Percentiles rank a stretch among this genome's conserved stretches.
These are phyloP conservation scores for Himalopsyche kuldschensis DNA, from an alignment of 2,888 invertebrate genomes.

Conservation along the genomic window DNA sequence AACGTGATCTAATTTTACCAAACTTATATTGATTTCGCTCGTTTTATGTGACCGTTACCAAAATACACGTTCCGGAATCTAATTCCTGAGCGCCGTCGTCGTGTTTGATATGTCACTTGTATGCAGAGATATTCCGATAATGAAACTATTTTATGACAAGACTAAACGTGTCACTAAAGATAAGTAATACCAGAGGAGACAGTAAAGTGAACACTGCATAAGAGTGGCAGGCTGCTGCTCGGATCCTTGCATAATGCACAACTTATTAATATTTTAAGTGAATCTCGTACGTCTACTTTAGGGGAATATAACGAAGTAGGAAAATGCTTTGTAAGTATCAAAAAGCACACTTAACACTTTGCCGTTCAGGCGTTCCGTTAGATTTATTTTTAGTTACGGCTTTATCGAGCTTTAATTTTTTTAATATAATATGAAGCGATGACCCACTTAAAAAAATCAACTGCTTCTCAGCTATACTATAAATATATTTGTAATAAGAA, in stretches of 20 bases:
- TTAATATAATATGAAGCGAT: too few species aligned
- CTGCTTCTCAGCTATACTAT: too few species aligned
- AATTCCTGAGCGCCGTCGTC: background rate
- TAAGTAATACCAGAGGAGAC: constrained; percentile 12
- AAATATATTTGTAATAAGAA: too few species aligned
- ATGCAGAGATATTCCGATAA: constrained; percentile 6
- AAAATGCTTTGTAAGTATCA: constrained; percentile 1
- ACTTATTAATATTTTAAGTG: constrained; percentile 32
- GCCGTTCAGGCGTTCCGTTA: too few species aligned
- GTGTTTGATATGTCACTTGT: background rate
- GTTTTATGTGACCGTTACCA: background rate
- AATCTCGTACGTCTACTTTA: constrained; percentile 19
- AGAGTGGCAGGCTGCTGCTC: background rate
- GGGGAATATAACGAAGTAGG: constrained; percentile 10
- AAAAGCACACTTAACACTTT: background rate
- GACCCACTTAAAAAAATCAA: too few species aligned
- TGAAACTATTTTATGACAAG: constrained; percentile 18
- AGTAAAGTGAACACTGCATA: constrained; percentile 2
- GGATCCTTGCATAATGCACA: constrained; percentile 28
- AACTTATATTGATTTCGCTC: background rate
- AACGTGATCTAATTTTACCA: background rate
- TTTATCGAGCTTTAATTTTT: too few species aligned
- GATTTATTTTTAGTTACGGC: too few species aligned
- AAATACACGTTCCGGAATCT: background rate
- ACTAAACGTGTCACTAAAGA: constrained; percentile 22